Evolutionary conservation across 2,888 invertebrate genomes (phyloP).

Genomic region (Criorhina ranunculi): DNA sequence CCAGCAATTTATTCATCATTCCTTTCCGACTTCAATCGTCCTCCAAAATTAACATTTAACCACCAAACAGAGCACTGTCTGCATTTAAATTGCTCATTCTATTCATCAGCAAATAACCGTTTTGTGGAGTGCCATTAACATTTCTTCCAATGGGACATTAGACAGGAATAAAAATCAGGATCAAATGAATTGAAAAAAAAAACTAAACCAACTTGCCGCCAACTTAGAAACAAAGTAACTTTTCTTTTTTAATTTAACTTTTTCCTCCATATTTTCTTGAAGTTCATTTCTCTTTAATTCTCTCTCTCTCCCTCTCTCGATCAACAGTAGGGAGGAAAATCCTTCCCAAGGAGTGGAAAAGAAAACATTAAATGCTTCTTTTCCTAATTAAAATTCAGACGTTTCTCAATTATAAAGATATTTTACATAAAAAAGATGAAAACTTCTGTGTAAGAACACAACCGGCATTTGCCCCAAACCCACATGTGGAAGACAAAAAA

Average conservation of each 20-base stretch:
- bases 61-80: conserved; percentile 58
- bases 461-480: background rate
- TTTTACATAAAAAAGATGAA: conserved; percentile 56
- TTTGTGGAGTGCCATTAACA: conserved; percentile 48
- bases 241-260: conserved; percentile 66
- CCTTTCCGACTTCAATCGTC: conserved; percentile 7
- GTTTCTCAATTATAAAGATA: conserved; percentile 71
- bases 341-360: too few relatives aligned
- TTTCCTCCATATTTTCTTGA: conserved; percentile 20
- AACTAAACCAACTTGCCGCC: background rate
- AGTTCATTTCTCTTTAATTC: conserved; percentile 10
- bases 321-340: background rate
- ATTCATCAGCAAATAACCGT: conserved; percentile 54
- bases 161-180: conserved; percentile 64
- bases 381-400: conserved; percentile 71
- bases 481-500: background rate
- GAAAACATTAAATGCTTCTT: conserved; percentile 42
- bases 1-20: background rate
- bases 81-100: conserved; percentile 72
- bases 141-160: conserved; percentile 59
- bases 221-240: conserved; percentile 37
- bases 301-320: background rate
- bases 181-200: conserved; percentile 58
- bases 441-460: conserved; percentile 5
- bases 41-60: conserved; percentile 61